A percentile compares a stretch with the other conserved stretches of the same genome.
phyloP scores from a whole-genome alignment of 1,140 invertebrate species.

The Drosophila kurseongensis region DNA sequence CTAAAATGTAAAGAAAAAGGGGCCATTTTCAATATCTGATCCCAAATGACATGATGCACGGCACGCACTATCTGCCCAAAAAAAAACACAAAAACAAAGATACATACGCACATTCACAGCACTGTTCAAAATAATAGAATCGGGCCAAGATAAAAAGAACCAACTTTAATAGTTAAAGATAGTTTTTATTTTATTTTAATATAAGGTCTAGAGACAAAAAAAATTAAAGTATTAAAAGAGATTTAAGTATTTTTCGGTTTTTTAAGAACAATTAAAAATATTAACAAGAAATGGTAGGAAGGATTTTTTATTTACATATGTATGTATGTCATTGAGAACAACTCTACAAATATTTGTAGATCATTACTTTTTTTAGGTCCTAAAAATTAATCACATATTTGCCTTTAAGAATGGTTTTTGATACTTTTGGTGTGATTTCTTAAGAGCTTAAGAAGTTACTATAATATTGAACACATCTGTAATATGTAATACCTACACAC shows the following conservation, averaged over 20 bases:
- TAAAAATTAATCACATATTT: too few relatives aligned
- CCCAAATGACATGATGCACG: slow-evolving; percentile 29
- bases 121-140: not conserved
- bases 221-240: too few relatives aligned
- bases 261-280: not conserved
- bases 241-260: too few relatives aligned
- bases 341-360: too few relatives aligned
- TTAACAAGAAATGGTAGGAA: not conserved
- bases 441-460: not conserved
- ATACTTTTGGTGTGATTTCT: too few relatives aligned
- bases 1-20: slow-evolving; percentile 4
- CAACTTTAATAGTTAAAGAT: not conserved
- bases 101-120: not conserved
- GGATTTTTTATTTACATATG: too few relatives aligned
- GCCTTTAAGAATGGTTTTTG: too few relatives aligned
- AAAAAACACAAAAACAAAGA: slow-evolving; percentile 9
- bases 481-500: slow-evolving; percentile 12
- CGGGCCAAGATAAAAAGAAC: not conserved
- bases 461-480: not conserved
- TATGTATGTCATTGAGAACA: too few relatives aligned
- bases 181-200: too few relatives aligned
- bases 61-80: slow-evolving; percentile 12
- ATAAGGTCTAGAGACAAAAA: too few relatives aligned
- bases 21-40: slow-evolving; percentile 11
- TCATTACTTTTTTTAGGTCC: too few relatives aligned